Percentiles rank a stretch among this genome's conserved stretches.
Evolutionary conservation across 2,113 vertebrate species (phyloP).

Genomic region (Cryptomyrus ogoouensis): DNA sequence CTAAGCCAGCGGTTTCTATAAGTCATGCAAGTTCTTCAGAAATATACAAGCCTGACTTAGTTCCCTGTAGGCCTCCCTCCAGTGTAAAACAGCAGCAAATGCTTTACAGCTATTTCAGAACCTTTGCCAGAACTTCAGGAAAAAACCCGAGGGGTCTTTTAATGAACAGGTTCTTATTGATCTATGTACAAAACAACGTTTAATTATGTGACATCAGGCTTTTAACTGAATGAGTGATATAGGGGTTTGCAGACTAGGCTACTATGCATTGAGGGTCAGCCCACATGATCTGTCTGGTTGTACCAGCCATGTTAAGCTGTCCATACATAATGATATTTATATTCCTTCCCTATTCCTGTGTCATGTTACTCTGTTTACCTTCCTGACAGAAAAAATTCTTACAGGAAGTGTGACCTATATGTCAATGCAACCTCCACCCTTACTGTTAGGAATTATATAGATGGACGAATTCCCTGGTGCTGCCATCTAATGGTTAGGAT

Average conservation of each 20-base stretch:
- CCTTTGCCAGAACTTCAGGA: conserved; percentile 43
- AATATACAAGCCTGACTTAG: not conserved
- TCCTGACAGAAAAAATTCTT: not conserved
- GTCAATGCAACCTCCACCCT: not conserved
- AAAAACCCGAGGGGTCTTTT: conserved; percentile 54
- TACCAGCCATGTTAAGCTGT: not conserved
- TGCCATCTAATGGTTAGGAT: not conserved
- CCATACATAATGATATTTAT: not conserved
- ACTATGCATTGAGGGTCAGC: conserved; percentile 46
- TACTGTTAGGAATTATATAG: not conserved
- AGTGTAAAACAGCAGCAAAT: conserved; percentile 18
- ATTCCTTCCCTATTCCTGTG: not conserved
- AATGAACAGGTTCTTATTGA: conserved; percentile 66
- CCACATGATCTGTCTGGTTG: conserved; percentile 38
- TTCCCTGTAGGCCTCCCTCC: not conserved
- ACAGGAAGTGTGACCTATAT: not conserved
- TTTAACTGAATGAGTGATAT: conserved; percentile 62
- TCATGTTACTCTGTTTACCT: not conserved
- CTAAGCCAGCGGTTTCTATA: not conserved
- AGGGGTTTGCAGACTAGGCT: conserved; percentile 45
- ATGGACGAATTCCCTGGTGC: not conserved
- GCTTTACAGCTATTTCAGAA: conserved; percentile 41
- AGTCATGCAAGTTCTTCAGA: not conserved
- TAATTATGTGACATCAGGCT: conserved; percentile 62
- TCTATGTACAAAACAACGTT: conserved; percentile 66